phyloP scores from a whole-genome alignment of 1,140 invertebrate genomes.

The Callitettix versicolor region DNA sequence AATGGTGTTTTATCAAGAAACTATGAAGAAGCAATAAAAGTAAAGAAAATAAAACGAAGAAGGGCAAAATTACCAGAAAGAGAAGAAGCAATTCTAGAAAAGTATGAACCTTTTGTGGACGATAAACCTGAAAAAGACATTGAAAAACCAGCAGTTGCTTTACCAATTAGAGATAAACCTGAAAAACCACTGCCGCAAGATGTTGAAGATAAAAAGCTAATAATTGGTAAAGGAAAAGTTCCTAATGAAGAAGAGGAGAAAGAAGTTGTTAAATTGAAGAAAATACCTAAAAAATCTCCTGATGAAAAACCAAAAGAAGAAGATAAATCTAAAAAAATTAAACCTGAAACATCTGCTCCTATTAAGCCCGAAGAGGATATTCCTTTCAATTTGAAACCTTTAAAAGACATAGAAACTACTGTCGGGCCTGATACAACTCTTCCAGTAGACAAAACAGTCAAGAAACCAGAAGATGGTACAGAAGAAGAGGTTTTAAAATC shows the following conservation, averaged over 20 bases:
- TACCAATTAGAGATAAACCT: slow-evolving; percentile 28
- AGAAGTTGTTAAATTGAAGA: slow-evolving; percentile 21
- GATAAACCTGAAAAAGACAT: slow-evolving; percentile 19
- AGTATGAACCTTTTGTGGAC: background rate
- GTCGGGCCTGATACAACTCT: slow-evolving; percentile 18
- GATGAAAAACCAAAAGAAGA: slow-evolving; percentile 20
- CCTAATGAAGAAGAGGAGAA: slow-evolving; percentile 21
- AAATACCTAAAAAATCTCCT: slow-evolving; percentile 19
- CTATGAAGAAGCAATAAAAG: slow-evolving; percentile 50
- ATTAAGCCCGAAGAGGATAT: slow-evolving; percentile 24
- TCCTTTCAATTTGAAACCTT: slow-evolving; percentile 23
- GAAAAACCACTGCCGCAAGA: slow-evolving; percentile 2
- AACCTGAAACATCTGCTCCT: slow-evolving; percentile 27
- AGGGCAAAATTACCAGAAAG: slow-evolving; percentile 34
- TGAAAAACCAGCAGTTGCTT: slow-evolving; percentile 15
- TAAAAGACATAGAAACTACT: slow-evolving; percentile 24
- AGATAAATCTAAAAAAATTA: slow-evolving; percentile 25
- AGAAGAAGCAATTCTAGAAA: slow-evolving; percentile 10
- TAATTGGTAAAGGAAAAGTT: slow-evolving; percentile 27
- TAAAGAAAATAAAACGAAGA: slow-evolving; percentile 45
- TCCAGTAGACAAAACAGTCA: slow-evolving; percentile 22
- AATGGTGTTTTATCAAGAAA: slow-evolving; percentile 56
- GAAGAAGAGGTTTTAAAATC: slow-evolving; percentile 18
- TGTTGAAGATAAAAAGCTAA: slow-evolving; percentile 11
- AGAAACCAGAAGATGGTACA: slow-evolving; percentile 18